These are phyloP conservation scores for Aricia artaxerxes DNA, from an alignment of 2,888 invertebrate species.

Conservation along the genomic window DNA sequence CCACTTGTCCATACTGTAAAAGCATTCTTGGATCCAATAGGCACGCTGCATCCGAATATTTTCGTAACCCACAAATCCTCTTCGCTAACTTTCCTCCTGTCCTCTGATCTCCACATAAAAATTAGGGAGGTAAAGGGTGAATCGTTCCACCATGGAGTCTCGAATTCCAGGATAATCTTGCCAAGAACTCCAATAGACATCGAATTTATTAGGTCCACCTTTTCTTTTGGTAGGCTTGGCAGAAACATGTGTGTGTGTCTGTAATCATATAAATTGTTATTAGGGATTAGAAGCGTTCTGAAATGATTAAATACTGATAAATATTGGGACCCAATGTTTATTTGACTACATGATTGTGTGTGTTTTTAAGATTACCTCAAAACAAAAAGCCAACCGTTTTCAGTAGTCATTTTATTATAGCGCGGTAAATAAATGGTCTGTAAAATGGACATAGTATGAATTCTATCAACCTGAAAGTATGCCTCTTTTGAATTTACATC, in stretches of 20 bases:
- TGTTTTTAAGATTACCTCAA: no score
- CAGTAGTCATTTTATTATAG: no score
- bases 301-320: neutral
- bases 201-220: constrained; percentile 77
- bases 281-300: neutral
- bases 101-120: constrained; percentile 50
- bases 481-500: no score
- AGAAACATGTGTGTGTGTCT: constrained; percentile 72
- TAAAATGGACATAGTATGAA: no score
- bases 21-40: constrained; percentile 44
- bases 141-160: constrained; percentile 81
- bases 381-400: no score
- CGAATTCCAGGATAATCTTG: constrained; percentile 84
- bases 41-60: constrained; percentile 40
- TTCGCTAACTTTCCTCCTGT: constrained; percentile 38
- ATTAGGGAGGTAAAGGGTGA: constrained; percentile 40
- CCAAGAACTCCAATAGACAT: constrained; percentile 83
- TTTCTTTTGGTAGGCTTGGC: constrained; percentile 75
- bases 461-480: no score
- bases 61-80: constrained; percentile 47
- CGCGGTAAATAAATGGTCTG: no score
- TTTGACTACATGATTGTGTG: neutral
- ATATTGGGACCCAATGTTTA: neutral
- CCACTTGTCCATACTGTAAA: constrained; percentile 47
- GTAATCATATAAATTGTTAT: constrained; percentile 33